Evolutionary conservation across 2,888 invertebrate genomes (phyloP), one percentile per base, ranked within the genome.

Genomic region (Chymomyza procnemis): DNA sequence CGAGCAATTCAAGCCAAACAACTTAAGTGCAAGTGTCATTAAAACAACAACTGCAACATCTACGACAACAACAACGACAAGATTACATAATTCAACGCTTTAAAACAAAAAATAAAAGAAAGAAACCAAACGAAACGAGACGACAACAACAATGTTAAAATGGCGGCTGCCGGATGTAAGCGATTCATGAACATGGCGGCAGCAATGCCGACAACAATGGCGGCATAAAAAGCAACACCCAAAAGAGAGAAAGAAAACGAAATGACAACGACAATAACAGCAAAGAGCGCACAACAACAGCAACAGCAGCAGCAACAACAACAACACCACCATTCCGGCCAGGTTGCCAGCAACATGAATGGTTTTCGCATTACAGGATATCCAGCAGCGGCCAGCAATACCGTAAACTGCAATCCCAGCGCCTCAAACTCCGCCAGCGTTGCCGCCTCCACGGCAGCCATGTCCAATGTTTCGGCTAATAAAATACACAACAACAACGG

Each of bases 311-410:
- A 69, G 1, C 69, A 67, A 18, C 64, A 73, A 30, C 64, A 61
- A 48, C 55, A 56, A 6, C 67, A 69, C 19, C 54, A 64, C 21
- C 21, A 34, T 9, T 54, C 50, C 47, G 19, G 54, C 48, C 52
- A 47, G 56, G 22, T 59, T 6, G 12, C 63, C 30, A 70, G 30
- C 73, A 79, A 61, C 64, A 89, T 89, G 89, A 88, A 88, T 87
- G 88, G 88, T 66, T 89, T 89, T 72, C 88, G 89, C 65, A 89
- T 88, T 65, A 84, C 85, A 30, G 88, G 86, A 60, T 88, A 89
- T 74, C 89, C 89, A 69, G 88, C 89, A 64, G 82, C 74, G 61
- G 74, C 34, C 60, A 60, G 85, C 78, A 61, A 41, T 41, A 12
- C 34, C 34, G 34, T 41, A 41, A 41, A 77, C 85, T 66, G 72